phyloP scores from a whole-genome alignment of 2,888 invertebrate species.

The Julus scandinavius region DNA sequence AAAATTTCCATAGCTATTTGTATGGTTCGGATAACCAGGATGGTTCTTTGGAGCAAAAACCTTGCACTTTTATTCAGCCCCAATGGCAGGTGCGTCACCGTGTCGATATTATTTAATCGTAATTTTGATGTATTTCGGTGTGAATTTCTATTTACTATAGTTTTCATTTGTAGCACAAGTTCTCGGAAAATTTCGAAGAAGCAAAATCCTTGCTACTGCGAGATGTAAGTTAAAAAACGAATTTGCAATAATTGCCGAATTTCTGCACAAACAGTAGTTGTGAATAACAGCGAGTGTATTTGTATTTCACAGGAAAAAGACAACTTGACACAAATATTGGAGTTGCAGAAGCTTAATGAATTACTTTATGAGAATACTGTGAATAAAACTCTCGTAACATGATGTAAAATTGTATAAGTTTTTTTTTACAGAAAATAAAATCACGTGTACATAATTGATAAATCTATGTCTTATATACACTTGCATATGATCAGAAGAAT shows the following conservation, averaged over 20 bases:
- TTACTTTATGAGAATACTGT: background rate
- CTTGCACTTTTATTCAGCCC: background rate
- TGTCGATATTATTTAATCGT: background rate
- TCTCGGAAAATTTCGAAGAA: background rate
- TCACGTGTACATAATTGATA: no score
- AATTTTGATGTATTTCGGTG: background rate
- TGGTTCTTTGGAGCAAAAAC: background rate
- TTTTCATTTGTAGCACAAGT: background rate
- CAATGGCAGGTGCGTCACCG: background rate
- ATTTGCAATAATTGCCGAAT: no score
- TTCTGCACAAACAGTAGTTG: no score
- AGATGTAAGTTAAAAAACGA: background rate
- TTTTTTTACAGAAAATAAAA: background rate
- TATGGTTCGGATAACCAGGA: slow-evolving; percentile 9
- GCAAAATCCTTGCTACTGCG: background rate
- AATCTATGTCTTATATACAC: background rate
- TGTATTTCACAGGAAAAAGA: background rate
- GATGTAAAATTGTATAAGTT: background rate
- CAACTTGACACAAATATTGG: background rate
- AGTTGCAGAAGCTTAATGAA: background rate
- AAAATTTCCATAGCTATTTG: background rate
- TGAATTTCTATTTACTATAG: background rate
- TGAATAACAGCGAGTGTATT: background rate
- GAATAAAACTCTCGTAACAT: background rate
- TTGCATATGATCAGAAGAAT: background rate